Conservation (phyloP, 2,888 invertebrate species). For the Tetranychus truncatus region DNA sequence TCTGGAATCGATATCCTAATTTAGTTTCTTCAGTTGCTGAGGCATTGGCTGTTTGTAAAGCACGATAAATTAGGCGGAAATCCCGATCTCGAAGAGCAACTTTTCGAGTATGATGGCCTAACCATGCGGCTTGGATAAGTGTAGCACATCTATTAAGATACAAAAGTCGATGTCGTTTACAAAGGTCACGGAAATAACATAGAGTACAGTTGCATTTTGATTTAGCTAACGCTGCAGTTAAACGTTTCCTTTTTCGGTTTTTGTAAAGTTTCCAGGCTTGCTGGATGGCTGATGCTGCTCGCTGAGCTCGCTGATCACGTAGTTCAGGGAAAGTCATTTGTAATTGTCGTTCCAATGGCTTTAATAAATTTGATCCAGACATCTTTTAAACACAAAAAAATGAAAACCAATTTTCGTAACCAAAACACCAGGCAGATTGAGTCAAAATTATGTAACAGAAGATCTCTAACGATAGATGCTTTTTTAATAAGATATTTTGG, state of each 20-base stretch:
- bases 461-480: too few species aligned
- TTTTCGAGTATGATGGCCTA: not conserved
- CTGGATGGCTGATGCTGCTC: not conserved
- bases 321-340: not conserved
- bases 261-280: not conserved
- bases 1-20: not conserved
- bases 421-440: too few species aligned
- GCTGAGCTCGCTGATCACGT: not conserved
- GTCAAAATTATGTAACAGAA: too few species aligned
- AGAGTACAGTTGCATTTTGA: constrained; percentile 1
- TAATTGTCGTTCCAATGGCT: not conserved
- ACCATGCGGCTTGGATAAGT: not conserved
- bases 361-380: not conserved
- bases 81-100: not conserved
- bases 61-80: not conserved
- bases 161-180: not conserved
- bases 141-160: not conserved
- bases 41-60: not conserved
- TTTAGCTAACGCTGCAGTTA: not conserved
- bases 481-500: too few species aligned
- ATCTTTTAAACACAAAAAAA: not conserved
- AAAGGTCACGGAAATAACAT: constrained; percentile 5
- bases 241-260: not conserved
- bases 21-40: not conserved
- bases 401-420: not conserved